These are phyloP conservation scores for Cephus sareptanus DNA, from an alignment of 2,888 invertebrate species.

Conservation along the genomic window DNA sequence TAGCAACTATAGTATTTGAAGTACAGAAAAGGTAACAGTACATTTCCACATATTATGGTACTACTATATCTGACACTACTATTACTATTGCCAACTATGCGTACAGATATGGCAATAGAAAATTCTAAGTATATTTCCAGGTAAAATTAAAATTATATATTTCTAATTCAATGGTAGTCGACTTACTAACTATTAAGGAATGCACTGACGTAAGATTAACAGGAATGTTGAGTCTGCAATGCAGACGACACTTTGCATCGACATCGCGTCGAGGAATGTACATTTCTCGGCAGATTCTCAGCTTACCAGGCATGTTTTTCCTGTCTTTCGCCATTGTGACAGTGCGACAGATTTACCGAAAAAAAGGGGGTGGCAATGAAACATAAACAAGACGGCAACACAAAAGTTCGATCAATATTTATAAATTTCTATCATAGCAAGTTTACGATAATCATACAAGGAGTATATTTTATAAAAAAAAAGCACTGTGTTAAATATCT, in stretches of 20 bases:
- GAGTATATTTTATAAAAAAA: neutral
- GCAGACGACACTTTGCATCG: constrained; percentile 27
- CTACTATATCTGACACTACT: neutral
- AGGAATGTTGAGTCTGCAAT: constrained; percentile 20
- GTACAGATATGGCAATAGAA: neutral
- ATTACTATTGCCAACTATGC: neutral
- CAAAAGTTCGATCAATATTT: too few species aligned
- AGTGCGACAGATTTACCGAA: neutral
- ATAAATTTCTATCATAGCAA: neutral
- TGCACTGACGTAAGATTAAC: neutral
- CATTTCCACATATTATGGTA: neutral
- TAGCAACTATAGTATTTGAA: neutral
- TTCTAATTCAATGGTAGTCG: neutral
- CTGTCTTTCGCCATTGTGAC: neutral
- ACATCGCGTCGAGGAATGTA: constrained; percentile 48
- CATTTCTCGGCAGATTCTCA: constrained; percentile 38
- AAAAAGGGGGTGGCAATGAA: neutral
- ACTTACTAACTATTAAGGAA: neutral
- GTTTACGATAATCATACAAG: neutral
- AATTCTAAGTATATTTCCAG: neutral
- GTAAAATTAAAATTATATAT: neutral
- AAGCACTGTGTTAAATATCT: neutral
- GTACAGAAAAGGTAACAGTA: neutral
- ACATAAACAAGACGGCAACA: neutral
- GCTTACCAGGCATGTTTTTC: neutral